Conservation (phyloP, 2,113 vertebrate genomes). For the Thymallus thymallus region DNA sequence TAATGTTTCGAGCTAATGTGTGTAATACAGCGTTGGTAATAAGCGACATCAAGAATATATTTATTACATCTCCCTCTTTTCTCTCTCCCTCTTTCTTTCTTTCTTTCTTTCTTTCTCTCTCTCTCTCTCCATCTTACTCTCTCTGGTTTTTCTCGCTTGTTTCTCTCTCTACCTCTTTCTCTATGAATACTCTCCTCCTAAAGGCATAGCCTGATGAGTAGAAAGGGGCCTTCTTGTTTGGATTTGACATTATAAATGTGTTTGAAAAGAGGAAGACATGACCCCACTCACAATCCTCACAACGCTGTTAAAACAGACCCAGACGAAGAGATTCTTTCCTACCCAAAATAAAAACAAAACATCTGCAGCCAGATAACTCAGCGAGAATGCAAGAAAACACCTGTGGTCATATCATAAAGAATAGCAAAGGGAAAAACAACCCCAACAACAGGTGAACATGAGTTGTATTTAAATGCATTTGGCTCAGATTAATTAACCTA, state of each 20-base stretch:
- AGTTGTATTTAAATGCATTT: neutral
- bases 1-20: too few relatives aligned
- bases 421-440: neutral
- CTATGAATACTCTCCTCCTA: slow-evolving; percentile 44
- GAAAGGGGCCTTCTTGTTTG: slow-evolving; percentile 36
- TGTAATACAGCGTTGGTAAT: too few relatives aligned
- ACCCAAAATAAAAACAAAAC: neutral
- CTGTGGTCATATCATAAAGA: neutral
- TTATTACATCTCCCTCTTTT: too few relatives aligned
- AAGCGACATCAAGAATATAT: too few relatives aligned
- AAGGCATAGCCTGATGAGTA: slow-evolving; percentile 32
- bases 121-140: too few relatives aligned
- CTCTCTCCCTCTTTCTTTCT: too few relatives aligned
- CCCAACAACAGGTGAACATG: neutral
- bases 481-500: neutral
- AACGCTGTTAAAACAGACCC: neutral
- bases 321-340: neutral
- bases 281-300: slow-evolving; percentile 2
- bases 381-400: slow-evolving; percentile 6
- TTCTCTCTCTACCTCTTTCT: too few relatives aligned
- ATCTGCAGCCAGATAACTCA: neutral
- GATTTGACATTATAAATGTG: slow-evolving; percentile 46
- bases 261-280: slow-evolving; percentile 30
- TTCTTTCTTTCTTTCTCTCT: too few relatives aligned
- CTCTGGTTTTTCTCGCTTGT: too few relatives aligned